Percentiles rank a stretch among this genome's conserved stretches.
Conservation (phyloP, 2,113 vertebrate species). For the Halcyon senegalensis region DNA sequence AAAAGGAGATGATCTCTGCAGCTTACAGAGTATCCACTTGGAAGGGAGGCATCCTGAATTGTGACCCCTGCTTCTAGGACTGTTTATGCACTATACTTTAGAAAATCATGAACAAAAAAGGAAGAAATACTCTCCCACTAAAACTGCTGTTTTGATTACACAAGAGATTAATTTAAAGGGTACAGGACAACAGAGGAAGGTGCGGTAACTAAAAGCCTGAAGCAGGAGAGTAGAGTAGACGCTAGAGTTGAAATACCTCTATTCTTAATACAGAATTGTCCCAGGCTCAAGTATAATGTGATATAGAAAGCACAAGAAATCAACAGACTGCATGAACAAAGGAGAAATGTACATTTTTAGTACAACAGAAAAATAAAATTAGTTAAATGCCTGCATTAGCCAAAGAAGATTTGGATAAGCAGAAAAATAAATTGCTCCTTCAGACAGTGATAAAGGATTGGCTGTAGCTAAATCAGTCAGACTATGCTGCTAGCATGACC, state of each 20-base stretch:
- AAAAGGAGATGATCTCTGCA: background rate
- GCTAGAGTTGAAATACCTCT: background rate
- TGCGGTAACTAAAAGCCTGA: background rate
- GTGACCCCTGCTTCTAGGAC: background rate
- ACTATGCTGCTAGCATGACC: background rate
- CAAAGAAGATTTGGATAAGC: constrained; percentile 42
- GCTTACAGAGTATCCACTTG: background rate
- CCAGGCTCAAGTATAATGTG: background rate
- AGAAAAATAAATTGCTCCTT: constrained; percentile 60
- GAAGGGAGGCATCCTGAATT: background rate
- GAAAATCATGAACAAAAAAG: background rate
- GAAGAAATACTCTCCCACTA: background rate
- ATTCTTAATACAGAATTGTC: background rate
- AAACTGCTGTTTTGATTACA: background rate
- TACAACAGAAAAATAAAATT: constrained; percentile 9
- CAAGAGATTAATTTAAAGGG: background rate
- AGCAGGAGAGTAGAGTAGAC: background rate
- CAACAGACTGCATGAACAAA: background rate
- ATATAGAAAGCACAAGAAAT: background rate
- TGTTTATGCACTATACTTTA: background rate
- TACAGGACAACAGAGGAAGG: background rate
- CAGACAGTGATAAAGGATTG: constrained; percentile 8
- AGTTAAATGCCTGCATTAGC: constrained; percentile 11
- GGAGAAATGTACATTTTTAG: constrained; percentile 7
- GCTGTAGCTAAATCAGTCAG: background rate